A percentile compares a stretch with the other conserved stretches of the same genome.
Conservation (phyloP, 2,888 invertebrate species). For the Mythimna vitellina region DNA sequence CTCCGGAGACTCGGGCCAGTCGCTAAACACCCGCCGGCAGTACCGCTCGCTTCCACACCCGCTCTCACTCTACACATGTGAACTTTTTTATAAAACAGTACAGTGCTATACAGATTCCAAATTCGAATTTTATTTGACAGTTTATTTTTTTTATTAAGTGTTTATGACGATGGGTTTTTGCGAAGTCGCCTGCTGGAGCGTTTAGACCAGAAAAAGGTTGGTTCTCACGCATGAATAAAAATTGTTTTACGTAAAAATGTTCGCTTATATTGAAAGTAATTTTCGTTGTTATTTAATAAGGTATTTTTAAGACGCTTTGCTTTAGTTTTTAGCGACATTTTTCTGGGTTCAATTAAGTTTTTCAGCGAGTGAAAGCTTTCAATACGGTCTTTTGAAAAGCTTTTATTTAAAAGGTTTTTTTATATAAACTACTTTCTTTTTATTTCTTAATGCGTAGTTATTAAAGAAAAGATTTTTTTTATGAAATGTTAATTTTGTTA, state of each 20-base stretch:
- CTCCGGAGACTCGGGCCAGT: constrained; percentile 71
- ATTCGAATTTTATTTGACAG: constrained; percentile 59
- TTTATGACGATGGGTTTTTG: constrained; percentile 76
- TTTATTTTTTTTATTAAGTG: constrained; percentile 64
- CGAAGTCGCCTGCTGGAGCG: constrained; percentile 68
- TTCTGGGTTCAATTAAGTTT: constrained; percentile 37
- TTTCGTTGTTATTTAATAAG: background rate
- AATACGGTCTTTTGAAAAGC: constrained; percentile 4
- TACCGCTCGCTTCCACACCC: constrained; percentile 69
- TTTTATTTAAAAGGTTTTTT: constrained; percentile 21
- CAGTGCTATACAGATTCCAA: constrained; percentile 69
- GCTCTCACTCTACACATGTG: constrained; percentile 76
- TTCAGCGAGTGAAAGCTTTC: constrained; percentile 3
- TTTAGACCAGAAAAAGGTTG: constrained; percentile 71
- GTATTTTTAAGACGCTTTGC: background rate
- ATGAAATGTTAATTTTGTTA: background rate
- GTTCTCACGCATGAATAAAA: constrained; percentile 45
- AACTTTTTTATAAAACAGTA: constrained; percentile 83
- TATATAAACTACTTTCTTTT: background rate
- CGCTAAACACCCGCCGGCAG: constrained; percentile 72
- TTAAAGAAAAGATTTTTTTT: background rate
- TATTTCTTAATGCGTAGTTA: background rate
- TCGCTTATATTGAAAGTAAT: background rate
- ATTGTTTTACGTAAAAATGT: constrained; percentile 31
- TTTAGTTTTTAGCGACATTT: constrained; percentile 12